These are phyloP conservation scores for Liparis tanakae DNA, from an alignment of 2,797 vertebrate genomes.

Conservation along the genomic window DNA sequence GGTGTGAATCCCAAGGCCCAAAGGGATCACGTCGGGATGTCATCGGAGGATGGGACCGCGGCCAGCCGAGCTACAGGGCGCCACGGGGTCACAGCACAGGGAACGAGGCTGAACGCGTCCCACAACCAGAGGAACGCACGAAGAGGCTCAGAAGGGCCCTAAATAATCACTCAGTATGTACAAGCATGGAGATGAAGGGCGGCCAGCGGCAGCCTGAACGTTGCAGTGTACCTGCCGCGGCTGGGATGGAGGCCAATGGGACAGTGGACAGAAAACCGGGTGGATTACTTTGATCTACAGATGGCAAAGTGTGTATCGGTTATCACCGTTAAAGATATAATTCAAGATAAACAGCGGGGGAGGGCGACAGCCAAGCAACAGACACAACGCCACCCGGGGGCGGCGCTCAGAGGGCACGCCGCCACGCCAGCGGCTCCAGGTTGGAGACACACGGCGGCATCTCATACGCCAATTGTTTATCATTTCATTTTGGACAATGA, in stretches of 20 bases:
- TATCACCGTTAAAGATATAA: constrained; percentile 39
- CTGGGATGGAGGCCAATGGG: constrained; percentile 39
- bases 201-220: constrained; percentile 51
- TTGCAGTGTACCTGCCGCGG: constrained; percentile 57
- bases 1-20: constrained; percentile 57
- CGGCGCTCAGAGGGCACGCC: constrained; percentile 32
- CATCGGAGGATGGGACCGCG: constrained; percentile 52
- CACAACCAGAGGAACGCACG: constrained; percentile 40
- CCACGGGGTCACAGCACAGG: constrained; percentile 64
- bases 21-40: constrained; percentile 51
- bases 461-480: constrained; percentile 38
- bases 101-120: constrained; percentile 51
- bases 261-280: constrained; percentile 40
- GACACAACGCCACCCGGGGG: constrained; percentile 34
- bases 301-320: constrained; percentile 47
- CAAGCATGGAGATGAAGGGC: constrained; percentile 58
- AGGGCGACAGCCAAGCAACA: constrained; percentile 48
- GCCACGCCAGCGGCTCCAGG: constrained; percentile 31
- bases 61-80: constrained; percentile 55
- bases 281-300: constrained; percentile 39
- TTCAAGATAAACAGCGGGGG: constrained; percentile 55
- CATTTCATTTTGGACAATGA: constrained; percentile 27
- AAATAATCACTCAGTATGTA: constrained; percentile 69
- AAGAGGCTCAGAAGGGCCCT: constrained; percentile 60
- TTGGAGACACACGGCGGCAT: constrained; percentile 36